Evolutionary conservation across 2,113 vertebrate genomes (phyloP).

Genomic region (Urocolius indicus): DNA sequence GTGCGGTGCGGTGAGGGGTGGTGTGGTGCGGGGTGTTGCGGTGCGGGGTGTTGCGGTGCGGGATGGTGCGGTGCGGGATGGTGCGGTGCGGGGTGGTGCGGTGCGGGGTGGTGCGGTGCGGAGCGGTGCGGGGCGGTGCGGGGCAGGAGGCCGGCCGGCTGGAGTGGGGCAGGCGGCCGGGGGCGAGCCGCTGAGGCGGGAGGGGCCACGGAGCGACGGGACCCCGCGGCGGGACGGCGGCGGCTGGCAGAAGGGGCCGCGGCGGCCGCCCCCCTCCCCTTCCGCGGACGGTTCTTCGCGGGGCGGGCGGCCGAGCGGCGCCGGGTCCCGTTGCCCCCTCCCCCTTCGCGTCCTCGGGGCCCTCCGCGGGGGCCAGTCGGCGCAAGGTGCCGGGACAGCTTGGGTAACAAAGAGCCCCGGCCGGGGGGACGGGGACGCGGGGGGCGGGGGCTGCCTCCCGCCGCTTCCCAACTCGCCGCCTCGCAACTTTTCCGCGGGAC

Average conservation of each 20-base stretch:
- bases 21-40: too few species aligned
- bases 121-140: neutral
- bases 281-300: neutral
- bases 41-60: neutral
- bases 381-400: neutral
- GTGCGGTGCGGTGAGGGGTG: neutral
- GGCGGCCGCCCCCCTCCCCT: neutral
- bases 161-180: neutral
- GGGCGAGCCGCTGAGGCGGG: neutral
- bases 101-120: too few species aligned
- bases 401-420: conserved; percentile 33
- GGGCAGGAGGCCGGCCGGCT: neutral
- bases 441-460: neutral
- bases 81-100: neutral
- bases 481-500: neutral
- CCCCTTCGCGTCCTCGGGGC: neutral
- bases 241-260: neutral
- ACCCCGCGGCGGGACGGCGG: neutral
- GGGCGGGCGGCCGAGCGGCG: neutral
- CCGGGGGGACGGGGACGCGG: neutral
- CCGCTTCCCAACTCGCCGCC: neutral
- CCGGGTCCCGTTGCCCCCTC: neutral
- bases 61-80: neutral
- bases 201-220: neutral
- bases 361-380: neutral